Conservation (phyloP, 2,113 vertebrate species). For the Lates calcarifer region DNA sequence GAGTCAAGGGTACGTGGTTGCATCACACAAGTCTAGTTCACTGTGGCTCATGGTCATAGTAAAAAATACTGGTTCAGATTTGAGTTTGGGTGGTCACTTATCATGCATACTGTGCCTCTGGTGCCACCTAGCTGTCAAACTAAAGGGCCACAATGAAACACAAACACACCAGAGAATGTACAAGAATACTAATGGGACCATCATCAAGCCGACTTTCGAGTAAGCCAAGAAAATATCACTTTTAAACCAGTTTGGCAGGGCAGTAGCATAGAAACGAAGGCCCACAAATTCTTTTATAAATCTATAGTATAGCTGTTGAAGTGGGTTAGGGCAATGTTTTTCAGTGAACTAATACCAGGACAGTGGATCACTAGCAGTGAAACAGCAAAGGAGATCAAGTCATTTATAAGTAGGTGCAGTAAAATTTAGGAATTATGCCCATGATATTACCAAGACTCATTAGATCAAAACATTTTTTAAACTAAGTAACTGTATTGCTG, state of each 20-base stretch:
- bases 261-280: conserved; percentile 49
- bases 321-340: conserved; percentile 29
- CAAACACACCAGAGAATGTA: conserved; percentile 14
- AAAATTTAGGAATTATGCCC: conserved; percentile 39
- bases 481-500: conserved; percentile 39
- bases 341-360: conserved; percentile 55
- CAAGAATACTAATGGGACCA: conserved; percentile 24
- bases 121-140: conserved; percentile 56
- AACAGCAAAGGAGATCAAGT: conserved; percentile 39
- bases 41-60: background rate
- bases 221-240: conserved; percentile 34
- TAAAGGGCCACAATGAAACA: conserved; percentile 29
- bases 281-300: conserved; percentile 19
- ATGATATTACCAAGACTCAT: conserved; percentile 52
- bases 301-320: conserved; percentile 17
- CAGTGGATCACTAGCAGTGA: conserved; percentile 53
- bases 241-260: conserved; percentile 55
- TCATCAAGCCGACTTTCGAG: conserved; percentile 12
- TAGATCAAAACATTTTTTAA: conserved; percentile 20
- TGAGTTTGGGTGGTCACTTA: conserved; percentile 13
- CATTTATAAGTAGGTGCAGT: conserved; percentile 41
- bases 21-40: conserved; percentile 16
- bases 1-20: conserved; percentile 1
- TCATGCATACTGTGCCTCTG: background rate
- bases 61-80: conserved; percentile 64